Conservation (phyloP, 2,888 invertebrate species). For the Scaptomyza flava region DNA sequence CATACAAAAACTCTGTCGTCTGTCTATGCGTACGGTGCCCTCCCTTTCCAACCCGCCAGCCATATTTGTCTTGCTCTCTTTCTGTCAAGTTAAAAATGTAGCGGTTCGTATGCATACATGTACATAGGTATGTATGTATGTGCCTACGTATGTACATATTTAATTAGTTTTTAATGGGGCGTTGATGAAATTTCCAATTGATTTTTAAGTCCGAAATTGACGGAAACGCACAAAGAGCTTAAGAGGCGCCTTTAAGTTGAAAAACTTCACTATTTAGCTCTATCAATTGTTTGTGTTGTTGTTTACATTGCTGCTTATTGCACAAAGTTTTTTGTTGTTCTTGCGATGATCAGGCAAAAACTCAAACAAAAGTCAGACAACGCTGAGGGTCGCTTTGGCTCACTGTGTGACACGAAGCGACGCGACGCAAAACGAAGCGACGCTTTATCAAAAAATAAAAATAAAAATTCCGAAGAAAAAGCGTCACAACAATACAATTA, state of each 20-base stretch:
- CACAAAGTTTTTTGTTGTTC: constrained; percentile 30
- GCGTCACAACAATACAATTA: constrained; percentile 35
- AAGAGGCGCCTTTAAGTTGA: constrained; percentile 40
- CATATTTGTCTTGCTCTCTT: constrained; percentile 4
- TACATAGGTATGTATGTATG: not conserved
- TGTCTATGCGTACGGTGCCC: constrained; percentile 24
- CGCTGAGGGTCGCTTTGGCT: constrained; percentile 65
- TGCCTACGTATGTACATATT: constrained; percentile 14
- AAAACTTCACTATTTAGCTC: constrained; percentile 32
- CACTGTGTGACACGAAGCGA: constrained; percentile 22
- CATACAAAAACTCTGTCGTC: constrained; percentile 14
- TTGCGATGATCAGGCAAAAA: constrained; percentile 6
- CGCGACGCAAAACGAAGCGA: constrained; percentile 4
- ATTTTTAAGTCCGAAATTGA: constrained; percentile 71
- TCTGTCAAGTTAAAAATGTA: constrained; percentile 49
- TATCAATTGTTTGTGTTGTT: constrained; percentile 13
- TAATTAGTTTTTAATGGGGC: constrained; percentile 75
- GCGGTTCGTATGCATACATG: constrained; percentile 1
- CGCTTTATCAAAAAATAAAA: constrained; percentile 39
- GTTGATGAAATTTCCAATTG: constrained; percentile 68
- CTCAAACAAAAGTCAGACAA: constrained; percentile 44
- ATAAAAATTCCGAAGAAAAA: constrained; percentile 26
- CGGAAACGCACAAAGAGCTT: constrained; percentile 51
- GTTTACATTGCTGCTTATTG: constrained; percentile 37
- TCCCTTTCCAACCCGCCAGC: not conserved